phyloP scores from a whole-genome alignment of 1,140 invertebrate genomes.

The Cheumatopsyche charites region DNA sequence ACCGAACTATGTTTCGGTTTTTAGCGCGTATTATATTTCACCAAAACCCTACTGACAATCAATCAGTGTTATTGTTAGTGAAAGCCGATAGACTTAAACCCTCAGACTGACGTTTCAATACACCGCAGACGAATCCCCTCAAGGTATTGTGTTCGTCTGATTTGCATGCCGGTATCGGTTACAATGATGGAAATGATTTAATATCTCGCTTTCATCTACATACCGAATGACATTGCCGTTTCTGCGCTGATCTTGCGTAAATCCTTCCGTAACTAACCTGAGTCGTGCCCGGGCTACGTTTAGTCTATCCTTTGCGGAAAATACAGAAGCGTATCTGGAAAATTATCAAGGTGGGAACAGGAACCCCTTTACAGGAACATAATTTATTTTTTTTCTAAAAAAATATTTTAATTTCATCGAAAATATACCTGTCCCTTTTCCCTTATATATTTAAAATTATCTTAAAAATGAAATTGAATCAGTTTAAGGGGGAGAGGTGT shows the following conservation, averaged over 20 bases:
- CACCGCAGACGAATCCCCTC: constrained; percentile 30
- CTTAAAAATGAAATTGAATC: too few species aligned
- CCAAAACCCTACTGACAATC: constrained; percentile 18
- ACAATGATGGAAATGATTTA: constrained; percentile 19
- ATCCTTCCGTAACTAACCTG: background rate
- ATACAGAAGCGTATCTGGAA: too few species aligned
- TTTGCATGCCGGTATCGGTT: constrained; percentile 23
- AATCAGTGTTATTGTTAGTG: constrained; percentile 28
- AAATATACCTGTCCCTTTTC: too few species aligned
- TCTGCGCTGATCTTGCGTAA: constrained; percentile 15
- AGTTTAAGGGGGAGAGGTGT: too few species aligned
- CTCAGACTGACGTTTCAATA: constrained; percentile 21
- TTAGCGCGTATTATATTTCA: constrained; percentile 25
- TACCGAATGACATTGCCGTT: constrained; percentile 8
- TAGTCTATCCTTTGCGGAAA: background rate
- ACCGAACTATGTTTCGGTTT: constrained; percentile 14
- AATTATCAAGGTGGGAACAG: too few species aligned
- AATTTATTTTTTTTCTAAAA: too few species aligned
- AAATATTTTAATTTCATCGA: too few species aligned
- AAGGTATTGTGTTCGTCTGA: constrained; percentile 26
- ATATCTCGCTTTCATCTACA: constrained; percentile 24
- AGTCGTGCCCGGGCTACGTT: background rate
- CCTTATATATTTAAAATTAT: too few species aligned
- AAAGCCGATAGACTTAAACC: constrained; percentile 26
- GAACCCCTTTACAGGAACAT: too few species aligned